Evolutionary conservation across 2,797 vertebrate species (phyloP).

Genomic region (Sternotherus odoratus): DNA sequence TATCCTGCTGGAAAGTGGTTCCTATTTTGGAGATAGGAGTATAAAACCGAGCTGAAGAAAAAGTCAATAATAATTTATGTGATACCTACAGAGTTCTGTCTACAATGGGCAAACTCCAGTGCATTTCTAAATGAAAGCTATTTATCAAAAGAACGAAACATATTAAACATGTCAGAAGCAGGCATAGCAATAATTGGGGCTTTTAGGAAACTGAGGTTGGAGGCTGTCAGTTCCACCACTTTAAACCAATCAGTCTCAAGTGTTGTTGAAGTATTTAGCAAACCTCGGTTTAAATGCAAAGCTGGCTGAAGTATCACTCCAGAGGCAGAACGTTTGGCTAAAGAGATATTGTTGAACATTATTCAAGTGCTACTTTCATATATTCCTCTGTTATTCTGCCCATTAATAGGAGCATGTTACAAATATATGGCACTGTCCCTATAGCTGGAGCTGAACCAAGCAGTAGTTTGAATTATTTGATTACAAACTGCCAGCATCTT

Average conservation of each 20-base stretch:
- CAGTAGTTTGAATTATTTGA: background rate
- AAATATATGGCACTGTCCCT: background rate
- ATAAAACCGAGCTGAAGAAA: background rate
- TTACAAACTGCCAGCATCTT: background rate
- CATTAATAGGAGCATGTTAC: background rate
- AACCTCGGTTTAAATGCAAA: background rate
- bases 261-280: slow-evolving; percentile 20
- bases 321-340: background rate
- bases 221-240: background rate
- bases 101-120: background rate
- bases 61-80: background rate
- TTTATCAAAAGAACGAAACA: background rate
- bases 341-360: background rate
- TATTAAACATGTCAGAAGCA: background rate
- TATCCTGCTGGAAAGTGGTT: background rate
- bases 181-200: background rate
- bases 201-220: slow-evolving; percentile 8
- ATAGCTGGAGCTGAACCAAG: background rate
- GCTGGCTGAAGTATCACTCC: background rate
- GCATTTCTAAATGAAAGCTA: background rate
- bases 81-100: background rate
- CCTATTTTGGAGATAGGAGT: background rate
- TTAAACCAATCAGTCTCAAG: slow-evolving; percentile 13
- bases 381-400: background rate
- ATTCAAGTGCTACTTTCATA: background rate